These are phyloP conservation scores for Ceriagrion tenellum DNA, from an alignment of 2,888 invertebrate species.

Conservation along the genomic window DNA sequence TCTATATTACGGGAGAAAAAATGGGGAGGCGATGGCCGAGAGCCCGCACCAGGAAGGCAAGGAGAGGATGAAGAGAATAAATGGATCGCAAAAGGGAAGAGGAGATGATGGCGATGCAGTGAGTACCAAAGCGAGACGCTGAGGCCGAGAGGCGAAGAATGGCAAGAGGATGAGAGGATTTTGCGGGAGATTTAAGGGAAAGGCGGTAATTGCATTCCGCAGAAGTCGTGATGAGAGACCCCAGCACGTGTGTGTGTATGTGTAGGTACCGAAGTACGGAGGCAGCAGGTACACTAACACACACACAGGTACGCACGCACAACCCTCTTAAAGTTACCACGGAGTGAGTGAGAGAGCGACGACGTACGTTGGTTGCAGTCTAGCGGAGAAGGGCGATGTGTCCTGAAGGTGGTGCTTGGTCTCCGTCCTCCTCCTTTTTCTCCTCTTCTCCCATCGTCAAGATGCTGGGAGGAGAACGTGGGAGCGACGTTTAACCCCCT, in stretches of 20 bases:
- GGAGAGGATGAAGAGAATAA: not conserved
- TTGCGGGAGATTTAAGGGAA: slow-evolving; percentile 46
- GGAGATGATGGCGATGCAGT: not conserved
- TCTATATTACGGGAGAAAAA: not conserved
- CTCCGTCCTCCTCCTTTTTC: not conserved
- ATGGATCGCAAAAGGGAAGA: not conserved
- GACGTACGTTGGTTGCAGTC: not conserved
- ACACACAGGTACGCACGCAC: not conserved
- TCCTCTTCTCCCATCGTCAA: not conserved
- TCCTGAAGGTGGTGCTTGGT: not conserved
- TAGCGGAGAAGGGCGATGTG: not conserved
- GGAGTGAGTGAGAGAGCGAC: not conserved
- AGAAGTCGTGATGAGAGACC: slow-evolving; percentile 54
- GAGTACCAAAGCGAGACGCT: not conserved
- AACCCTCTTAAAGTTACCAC: slow-evolving; percentile 15
- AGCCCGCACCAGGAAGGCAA: not conserved
- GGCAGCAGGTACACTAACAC: slow-evolving; percentile 6
- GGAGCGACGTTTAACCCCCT: not conserved
- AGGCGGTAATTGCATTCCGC: slow-evolving; percentile 64
- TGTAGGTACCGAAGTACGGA: not conserved
- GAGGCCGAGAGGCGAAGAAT: not conserved
- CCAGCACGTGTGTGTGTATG: slow-evolving; percentile 48
- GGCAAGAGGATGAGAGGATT: not conserved
- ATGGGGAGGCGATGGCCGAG: not conserved
- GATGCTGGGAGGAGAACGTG: slow-evolving; percentile 25